Conservation (phyloP, 2,113 vertebrate species). For the Greenwoodochromis staneri region DNA sequence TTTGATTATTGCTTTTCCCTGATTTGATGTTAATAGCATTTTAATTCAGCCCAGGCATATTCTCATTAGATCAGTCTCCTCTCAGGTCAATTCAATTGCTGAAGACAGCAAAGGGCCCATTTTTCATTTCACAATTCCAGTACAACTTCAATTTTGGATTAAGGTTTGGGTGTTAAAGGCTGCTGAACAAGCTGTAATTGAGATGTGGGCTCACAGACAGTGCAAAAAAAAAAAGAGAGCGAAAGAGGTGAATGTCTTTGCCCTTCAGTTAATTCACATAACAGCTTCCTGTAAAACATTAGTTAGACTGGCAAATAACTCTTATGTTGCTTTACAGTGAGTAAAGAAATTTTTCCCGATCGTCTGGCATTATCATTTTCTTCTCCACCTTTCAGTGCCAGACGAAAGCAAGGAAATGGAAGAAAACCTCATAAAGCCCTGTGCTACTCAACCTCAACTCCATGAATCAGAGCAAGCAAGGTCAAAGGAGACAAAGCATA, state of each 20-base stretch:
- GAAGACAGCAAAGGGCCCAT: slow-evolving; percentile 2
- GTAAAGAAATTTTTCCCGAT: not conserved
- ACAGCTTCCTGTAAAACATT: not conserved
- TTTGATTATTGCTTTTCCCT: slow-evolving; percentile 35
- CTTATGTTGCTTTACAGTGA: not conserved
- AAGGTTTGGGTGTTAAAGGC: not conserved
- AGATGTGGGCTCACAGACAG: not conserved
- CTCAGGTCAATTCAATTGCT: slow-evolving; percentile 26
- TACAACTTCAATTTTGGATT: slow-evolving; percentile 7
- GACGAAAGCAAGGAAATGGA: not conserved
- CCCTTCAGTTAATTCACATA: not conserved
- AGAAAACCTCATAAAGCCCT: not conserved
- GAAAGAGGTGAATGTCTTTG: not conserved
- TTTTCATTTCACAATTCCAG: slow-evolving; percentile 27
- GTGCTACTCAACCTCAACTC: not conserved
- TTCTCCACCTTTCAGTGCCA: not conserved
- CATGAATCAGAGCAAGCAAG: slow-evolving; percentile 26
- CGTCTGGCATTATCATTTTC: not conserved
- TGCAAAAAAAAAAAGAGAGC: not conserved
- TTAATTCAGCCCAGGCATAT: slow-evolving; percentile 25
- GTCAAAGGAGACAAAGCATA: slow-evolving; percentile 13
- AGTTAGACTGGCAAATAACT: not conserved
- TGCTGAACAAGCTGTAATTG: not conserved
- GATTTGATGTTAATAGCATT: slow-evolving; percentile 49
- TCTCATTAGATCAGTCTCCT: slow-evolving; percentile 13